Base-by-base conservation (phyloP, 1,140 invertebrate genomes). In the Varroa destructor region DNA sequence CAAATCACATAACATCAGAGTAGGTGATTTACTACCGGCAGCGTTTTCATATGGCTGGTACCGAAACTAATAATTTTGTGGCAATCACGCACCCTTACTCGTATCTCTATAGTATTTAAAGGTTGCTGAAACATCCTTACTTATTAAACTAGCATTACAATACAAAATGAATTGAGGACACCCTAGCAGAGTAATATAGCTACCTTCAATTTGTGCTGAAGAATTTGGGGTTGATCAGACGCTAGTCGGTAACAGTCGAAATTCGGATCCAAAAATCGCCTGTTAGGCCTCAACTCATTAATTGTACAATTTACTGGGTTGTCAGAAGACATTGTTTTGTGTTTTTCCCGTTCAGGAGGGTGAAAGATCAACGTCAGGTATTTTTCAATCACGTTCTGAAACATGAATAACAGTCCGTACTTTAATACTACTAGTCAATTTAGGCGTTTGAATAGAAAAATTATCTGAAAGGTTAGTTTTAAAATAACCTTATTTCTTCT, bases 241-340 rank as follows among this genome's bases (percentile, higher is more conserved):
- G 40, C 61, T 46, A 67, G 40, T 4, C 61, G 61, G 46, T 67
- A 67, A 46, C 40, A 43, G 40, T 67, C 61, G 61, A 67, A 67
- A 67, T 37, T 25, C 61, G 61, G 61, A 8, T 67, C 61, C 40
- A 67, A 46, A 12, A 67, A 37, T 14, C 46, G 40, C 61, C 61
- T 40, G 36, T 67, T 67, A 1, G 61, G 61, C 36, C 37, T n/a
- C 61, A 67, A 8, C 12, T 67, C 61, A 36, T 43, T n/a, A 0
- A 67, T 46, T 14, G 61, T 25, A 25, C 25, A 25, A 25, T 25
- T 25, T 25, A 25, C 25, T 14, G 2, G 10, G 40, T 43, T 67
- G 3, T 67, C 10, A 2, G 12, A 46, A 12, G 46, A 40, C 37
- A 37, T 14, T 67, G 14, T 1, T 43, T 37, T 12, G 46, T 37